Evolutionary conservation across 2,888 invertebrate genomes (phyloP).

Genomic region (Macaria liturata): DNA sequence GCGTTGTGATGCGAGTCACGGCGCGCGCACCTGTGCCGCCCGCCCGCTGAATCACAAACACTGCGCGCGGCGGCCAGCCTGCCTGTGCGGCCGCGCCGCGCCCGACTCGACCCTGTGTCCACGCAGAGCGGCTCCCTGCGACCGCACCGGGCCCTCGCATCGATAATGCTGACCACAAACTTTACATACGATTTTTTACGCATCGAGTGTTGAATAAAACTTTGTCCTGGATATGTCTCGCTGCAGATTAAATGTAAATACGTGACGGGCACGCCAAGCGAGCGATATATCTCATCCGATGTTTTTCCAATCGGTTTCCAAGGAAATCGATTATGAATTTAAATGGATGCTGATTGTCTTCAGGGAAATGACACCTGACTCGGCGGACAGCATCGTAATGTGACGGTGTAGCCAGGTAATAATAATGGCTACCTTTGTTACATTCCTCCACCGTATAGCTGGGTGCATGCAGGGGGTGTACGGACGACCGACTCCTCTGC

Average conservation of each 20-base stretch:
- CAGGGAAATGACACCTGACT: constrained; percentile 11
- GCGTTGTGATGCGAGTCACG: constrained; percentile 50
- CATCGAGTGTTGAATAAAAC: constrained; percentile 43
- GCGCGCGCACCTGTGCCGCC: constrained; percentile 67
- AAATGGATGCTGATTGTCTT: constrained; percentile 34
- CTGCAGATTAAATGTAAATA: constrained; percentile 57
- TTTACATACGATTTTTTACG: constrained; percentile 50
- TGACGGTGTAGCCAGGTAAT: too few species aligned
- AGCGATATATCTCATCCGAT: constrained; percentile 34
- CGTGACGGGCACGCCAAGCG: constrained; percentile 55
- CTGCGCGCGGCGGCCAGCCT: constrained; percentile 10
- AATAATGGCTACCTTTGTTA: too few species aligned
- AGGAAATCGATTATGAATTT: constrained; percentile 47
- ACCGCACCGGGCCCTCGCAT: constrained; percentile 27
- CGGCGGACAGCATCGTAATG: constrained; percentile 17
- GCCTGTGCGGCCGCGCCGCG: too few species aligned
- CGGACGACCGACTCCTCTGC: too few species aligned
- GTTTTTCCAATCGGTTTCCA: constrained; percentile 48
- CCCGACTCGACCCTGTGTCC: too few species aligned
- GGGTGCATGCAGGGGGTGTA: too few species aligned
- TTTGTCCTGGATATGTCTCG: constrained; percentile 47
- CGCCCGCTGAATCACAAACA: constrained; percentile 59
- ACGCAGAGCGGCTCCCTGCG: too few species aligned
- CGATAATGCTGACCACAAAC: constrained; percentile 47
- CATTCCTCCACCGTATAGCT: too few species aligned